Evolutionary conservation across 2,113 vertebrate genomes (phyloP).

Genomic region (Patagioenas fasciata): DNA sequence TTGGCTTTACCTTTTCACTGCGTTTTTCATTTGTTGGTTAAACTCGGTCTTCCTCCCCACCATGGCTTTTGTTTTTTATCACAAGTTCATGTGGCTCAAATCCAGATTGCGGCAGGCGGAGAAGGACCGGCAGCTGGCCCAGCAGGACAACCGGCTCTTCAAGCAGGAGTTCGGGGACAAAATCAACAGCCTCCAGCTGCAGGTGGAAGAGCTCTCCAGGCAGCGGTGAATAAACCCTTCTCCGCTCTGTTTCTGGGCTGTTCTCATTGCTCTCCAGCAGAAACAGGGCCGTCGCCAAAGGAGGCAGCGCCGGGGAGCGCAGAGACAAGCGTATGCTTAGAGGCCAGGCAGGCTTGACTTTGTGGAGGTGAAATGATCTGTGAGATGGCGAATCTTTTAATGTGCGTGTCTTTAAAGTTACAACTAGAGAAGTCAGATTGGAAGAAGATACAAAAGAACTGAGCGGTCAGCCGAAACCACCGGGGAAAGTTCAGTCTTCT

Average conservation of each 20-base stretch:
- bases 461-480: background rate
- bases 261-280: background rate
- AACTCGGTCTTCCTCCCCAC: slow-evolving; percentile 77
- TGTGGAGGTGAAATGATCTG: background rate
- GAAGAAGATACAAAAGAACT: background rate
- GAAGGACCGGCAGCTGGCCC: slow-evolving; percentile 82
- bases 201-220: slow-evolving; percentile 87
- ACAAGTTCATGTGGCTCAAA: slow-evolving; percentile 92
- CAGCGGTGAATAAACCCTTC: slow-evolving; percentile 83
- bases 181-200: slow-evolving; percentile 91
- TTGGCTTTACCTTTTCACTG: slow-evolving; percentile 59
- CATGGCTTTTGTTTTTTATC: slow-evolving; percentile 87
- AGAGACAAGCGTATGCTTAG: background rate
- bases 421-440: background rate
- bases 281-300: background rate
- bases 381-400: background rate
- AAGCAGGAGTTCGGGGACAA: slow-evolving; percentile 98
- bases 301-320: background rate
- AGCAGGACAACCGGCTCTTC: slow-evolving; percentile 94
- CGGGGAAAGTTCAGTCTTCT: background rate
- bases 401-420: accelerated
- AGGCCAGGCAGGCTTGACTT: background rate
- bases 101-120: slow-evolving; percentile 93
- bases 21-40: slow-evolving; percentile 67
- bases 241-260: background rate